Conservation (phyloP, 2,888 invertebrate species). For the Hyposoter didymator region DNA sequence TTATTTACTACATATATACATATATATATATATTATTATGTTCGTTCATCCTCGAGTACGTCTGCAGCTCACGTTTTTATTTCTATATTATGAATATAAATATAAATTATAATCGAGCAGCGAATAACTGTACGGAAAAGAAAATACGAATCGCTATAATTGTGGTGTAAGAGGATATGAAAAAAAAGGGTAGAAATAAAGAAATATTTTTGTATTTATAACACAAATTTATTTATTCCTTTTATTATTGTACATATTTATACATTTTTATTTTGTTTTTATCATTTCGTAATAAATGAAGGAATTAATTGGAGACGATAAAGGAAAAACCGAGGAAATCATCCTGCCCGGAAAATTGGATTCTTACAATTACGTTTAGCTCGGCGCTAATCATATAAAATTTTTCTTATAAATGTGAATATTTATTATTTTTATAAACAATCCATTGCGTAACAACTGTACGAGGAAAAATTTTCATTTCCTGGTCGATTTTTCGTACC, state of each 20-base stretch:
- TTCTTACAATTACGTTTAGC: background rate
- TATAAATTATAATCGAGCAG: slow-evolving; percentile 58
- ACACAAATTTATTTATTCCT: slow-evolving; percentile 74
- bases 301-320: background rate
- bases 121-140: slow-evolving; percentile 57
- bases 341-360: background rate
- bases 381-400: background rate
- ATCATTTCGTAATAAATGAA: background rate
- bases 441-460: background rate
- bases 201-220: slow-evolving; percentile 81
- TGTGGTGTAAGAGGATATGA: slow-evolving; percentile 68
- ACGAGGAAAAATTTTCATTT: background rate
- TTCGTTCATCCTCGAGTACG: slow-evolving; percentile 54
- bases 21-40: slow-evolving; percentile 31
- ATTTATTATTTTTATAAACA: background rate
- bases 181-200: slow-evolving; percentile 78
- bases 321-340: background rate
- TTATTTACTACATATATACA: slow-evolving; percentile 15
- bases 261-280: background rate
- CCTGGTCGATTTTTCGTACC: background rate
- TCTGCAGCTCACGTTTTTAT: slow-evolving; percentile 62
- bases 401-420: slow-evolving; percentile 2
- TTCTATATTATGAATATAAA: slow-evolving; percentile 53
- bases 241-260: slow-evolving; percentile 52
- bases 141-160: slow-evolving; percentile 59